Evolutionary conservation across 1,140 invertebrate species (phyloP).

Genomic region (Aradophagus sp.): DNA sequence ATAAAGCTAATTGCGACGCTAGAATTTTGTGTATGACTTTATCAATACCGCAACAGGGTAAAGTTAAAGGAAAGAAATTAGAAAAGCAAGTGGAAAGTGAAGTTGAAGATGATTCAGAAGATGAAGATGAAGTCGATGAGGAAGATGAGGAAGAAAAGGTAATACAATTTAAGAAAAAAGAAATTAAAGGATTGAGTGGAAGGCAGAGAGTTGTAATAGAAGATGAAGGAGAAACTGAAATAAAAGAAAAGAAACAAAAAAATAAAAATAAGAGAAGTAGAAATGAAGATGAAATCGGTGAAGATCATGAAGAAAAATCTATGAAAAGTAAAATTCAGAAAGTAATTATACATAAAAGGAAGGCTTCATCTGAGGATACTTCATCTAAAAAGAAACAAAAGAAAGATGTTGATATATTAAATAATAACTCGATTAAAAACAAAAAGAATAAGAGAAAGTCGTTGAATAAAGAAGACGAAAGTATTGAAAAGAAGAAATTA

Average conservation of each 20-base stretch:
- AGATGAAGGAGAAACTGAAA: constrained; percentile 50
- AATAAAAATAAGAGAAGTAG: constrained; percentile 33
- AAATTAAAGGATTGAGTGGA: constrained; percentile 12
- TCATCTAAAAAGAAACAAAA: constrained; percentile 36
- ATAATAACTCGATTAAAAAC: constrained; percentile 1
- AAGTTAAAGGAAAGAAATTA: neutral
- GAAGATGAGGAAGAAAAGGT: constrained; percentile 20
- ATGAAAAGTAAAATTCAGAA: constrained; percentile 29
- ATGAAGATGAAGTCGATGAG: constrained; percentile 4
- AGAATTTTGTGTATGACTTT: constrained; percentile 71
- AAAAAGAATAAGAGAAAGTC: constrained; percentile 47
- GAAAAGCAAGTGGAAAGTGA: constrained; percentile 33
- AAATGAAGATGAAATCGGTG: neutral
- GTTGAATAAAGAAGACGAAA: constrained; percentile 8
- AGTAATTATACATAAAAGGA: constrained; percentile 5
- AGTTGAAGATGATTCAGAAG: constrained; percentile 5
- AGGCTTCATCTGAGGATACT: neutral
- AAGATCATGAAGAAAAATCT: constrained; percentile 25
- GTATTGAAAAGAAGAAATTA: constrained; percentile 40
- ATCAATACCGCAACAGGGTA: constrained; percentile 28
- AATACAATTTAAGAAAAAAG: constrained; percentile 47
- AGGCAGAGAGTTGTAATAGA: constrained; percentile 59
- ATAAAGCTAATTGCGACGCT: constrained; percentile 62
- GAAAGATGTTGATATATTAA: constrained; percentile 8
- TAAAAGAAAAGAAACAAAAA: constrained; percentile 21